These are phyloP conservation scores for Drosophila sturtevanti DNA, from an alignment of 1,140 invertebrate genomes.

Conservation along the genomic window DNA sequence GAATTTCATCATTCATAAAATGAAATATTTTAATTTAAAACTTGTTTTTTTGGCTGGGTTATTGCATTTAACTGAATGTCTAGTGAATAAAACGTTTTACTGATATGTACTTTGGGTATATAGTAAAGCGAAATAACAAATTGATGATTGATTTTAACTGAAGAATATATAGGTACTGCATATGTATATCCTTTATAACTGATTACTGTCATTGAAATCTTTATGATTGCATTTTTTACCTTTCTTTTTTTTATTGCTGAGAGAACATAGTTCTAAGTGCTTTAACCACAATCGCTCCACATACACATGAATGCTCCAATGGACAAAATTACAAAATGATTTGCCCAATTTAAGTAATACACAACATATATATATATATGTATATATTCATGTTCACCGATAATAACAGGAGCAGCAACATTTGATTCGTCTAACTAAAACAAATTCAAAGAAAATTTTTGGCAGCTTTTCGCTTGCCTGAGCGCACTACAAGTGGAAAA, in stretches of 20 bases:
- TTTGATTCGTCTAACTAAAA: constrained; percentile 54
- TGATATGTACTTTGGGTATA: too few relatives aligned
- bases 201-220: constrained; percentile 4
- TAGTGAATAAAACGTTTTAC: too few relatives aligned
- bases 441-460: constrained; percentile 63
- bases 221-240: background rate
- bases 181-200: background rate
- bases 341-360: constrained; percentile 50
- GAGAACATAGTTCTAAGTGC: background rate
- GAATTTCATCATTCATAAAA: too few relatives aligned
- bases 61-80: too few relatives aligned
- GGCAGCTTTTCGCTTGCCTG: constrained; percentile 59
- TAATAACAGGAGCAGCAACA: constrained; percentile 8
- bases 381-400: constrained; percentile 1
- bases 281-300: background rate
- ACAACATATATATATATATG: background rate
- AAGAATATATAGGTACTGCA: too few relatives aligned
- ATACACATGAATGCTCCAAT: constrained; percentile 4
- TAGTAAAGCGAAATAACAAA: too few relatives aligned
- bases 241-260: background rate
- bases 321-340: constrained; percentile 54
- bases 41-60: too few relatives aligned
- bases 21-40: too few relatives aligned
- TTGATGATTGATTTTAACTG: too few relatives aligned
- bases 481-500: constrained; percentile 62